A percentile compares a stretch with the other conserved stretches of the same genome.
These are phyloP conservation scores for Chiloscyllium plagiosum DNA, from an alignment of 2,113 vertebrate genomes.

Conservation along the genomic window DNA sequence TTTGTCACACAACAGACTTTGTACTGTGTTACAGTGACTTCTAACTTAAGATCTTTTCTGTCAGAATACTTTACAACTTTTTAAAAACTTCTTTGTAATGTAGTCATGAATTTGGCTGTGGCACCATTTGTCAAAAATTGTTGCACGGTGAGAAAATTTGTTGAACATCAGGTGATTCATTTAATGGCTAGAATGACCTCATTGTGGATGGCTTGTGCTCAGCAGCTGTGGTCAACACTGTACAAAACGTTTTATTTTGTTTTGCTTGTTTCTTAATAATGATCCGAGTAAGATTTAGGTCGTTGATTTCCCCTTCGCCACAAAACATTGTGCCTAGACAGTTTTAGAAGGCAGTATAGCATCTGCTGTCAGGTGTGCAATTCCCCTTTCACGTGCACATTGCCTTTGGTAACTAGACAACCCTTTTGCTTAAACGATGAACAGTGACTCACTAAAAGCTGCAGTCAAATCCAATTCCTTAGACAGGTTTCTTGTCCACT, in stretches of 20 bases:
- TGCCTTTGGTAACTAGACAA: not conserved
- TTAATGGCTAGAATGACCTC: not conserved
- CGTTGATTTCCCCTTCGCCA: no score
- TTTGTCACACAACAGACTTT: not conserved
- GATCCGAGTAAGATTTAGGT: not conserved
- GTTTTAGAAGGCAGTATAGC: not conserved
- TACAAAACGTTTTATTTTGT: not conserved
- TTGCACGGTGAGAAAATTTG: not conserved
- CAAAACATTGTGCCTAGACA: no score
- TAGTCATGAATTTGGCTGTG: not conserved
- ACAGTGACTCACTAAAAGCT: not conserved
- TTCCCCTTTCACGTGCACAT: not conserved
- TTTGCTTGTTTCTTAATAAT: not conserved
- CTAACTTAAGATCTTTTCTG: not conserved
- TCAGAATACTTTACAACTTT: not conserved
- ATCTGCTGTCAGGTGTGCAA: not conserved
- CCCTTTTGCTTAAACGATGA: not conserved
- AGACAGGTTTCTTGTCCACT: not conserved
- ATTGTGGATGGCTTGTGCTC: not conserved
- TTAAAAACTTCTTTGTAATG: not conserved
- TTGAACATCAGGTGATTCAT: not conserved
- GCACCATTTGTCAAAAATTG: not conserved
- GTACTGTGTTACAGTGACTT: not conserved
- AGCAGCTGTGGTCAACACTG: not conserved
- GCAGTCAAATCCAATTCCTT: not conserved